Conservation (phyloP, 2,797 vertebrate genomes). For the Labeo calbasu region DNA sequence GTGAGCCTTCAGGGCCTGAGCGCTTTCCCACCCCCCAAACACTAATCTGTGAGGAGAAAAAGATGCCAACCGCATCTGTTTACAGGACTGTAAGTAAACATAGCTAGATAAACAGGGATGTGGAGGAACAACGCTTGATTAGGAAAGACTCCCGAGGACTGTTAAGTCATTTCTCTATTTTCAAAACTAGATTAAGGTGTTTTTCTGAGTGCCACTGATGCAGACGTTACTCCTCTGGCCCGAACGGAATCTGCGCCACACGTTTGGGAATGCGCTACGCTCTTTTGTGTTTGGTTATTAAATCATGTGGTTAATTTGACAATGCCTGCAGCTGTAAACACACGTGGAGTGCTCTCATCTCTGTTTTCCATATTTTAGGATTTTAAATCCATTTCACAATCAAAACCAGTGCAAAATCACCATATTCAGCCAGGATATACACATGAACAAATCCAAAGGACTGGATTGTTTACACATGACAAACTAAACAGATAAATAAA, state of each 20-base stretch:
- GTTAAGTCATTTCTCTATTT: constrained; percentile 33
- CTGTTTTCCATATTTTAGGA: not conserved
- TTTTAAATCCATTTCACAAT: not conserved
- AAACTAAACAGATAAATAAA: not conserved
- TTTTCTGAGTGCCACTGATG: not conserved
- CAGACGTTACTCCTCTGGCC: not conserved
- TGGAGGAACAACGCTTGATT: constrained; percentile 44
- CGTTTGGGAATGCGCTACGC: not conserved
- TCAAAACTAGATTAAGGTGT: constrained; percentile 19
- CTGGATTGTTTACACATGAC: not conserved
- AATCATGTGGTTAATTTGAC: constrained; percentile 12
- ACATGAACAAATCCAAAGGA: not conserved
- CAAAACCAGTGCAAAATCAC: not conserved
- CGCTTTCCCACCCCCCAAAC: constrained; percentile 37
- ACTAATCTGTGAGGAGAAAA: constrained; percentile 51
- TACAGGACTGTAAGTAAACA: constrained; percentile 59
- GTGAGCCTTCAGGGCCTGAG: constrained; percentile 37
- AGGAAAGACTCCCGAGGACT: constrained; percentile 40
- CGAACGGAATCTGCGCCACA: not conserved
- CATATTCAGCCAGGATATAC: not conserved
- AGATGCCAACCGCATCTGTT: constrained; percentile 62
- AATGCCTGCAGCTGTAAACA: not conserved
- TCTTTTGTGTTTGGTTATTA: not conserved
- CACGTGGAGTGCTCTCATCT: not conserved
- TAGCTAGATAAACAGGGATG: constrained; percentile 52